Evolutionary conservation across 2,888 invertebrate species (phyloP), one percentile per base, ranked within the genome.

Genomic region (Apodemia hepburni): DNA sequence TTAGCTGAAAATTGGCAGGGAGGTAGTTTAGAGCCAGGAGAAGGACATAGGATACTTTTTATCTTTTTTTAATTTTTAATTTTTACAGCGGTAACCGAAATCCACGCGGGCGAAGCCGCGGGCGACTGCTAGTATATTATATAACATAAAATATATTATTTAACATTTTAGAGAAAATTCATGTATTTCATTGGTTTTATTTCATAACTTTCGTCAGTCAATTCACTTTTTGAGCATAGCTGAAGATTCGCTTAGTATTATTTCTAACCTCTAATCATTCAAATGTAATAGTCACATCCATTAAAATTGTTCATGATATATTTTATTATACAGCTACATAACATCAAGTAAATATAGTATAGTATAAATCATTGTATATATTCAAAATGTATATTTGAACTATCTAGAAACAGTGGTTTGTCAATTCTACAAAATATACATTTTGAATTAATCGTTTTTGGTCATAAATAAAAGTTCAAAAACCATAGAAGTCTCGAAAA

Each of bases 271-370:
- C 22, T 54, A 27, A 12, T 54, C 27, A 54, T 22, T 54, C 7
- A 54, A 22, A 15, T 15, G 7, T 54, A 54, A 54, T 54, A 54
- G 54, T 54, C 54, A 54, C 54, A 54, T 54, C 54, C 54, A 54
- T 51, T 54, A 15, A 15, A 15, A 27, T 54, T 54, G 54, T 54
- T 54, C 54, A 54, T 54, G 54, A 33, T 33, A 33, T 33, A 33
- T 9, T 33, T 33, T 27, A 5, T 51, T 27, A 15, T 54, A 54
- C 7, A 15, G 11, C 22, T 54, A 27, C 15, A 54, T 42, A 42
- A 42, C 42, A 42, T 42, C 42, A 42, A 54, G 15, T 27, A 54
- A 27, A 18, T 51, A 15, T 22, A 15, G 27, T 12, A 12, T 22
- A 12, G 15, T 15, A 15, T 22, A 15, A 22, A 54, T 18, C 27